Conservation (phyloP, 1,140 invertebrate genomes). For the Hypsibius dujardini region DNA sequence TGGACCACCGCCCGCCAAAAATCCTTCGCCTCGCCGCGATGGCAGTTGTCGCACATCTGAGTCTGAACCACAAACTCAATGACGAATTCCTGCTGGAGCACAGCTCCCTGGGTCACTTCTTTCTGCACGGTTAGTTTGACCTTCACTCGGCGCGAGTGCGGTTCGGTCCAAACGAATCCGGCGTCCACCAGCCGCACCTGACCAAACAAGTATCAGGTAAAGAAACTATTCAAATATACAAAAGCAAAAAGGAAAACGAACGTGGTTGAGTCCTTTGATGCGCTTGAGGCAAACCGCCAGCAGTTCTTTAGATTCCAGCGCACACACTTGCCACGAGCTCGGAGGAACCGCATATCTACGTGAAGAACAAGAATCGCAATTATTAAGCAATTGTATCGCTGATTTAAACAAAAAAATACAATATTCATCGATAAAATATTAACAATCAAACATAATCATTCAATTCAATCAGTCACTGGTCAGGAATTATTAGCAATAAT, state of each 20-base stretch:
- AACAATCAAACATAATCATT: too few relatives aligned
- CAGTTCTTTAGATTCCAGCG: slow-evolving; percentile 78
- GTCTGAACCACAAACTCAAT: slow-evolving; percentile 77
- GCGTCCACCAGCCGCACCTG: slow-evolving; percentile 66
- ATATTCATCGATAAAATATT: too few relatives aligned
- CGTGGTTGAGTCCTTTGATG: slow-evolving; percentile 71
- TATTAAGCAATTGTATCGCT: too few relatives aligned
- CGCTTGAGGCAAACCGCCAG: slow-evolving; percentile 78
- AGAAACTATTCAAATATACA: too few relatives aligned
- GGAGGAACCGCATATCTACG: slow-evolving; percentile 62
- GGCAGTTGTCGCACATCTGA: slow-evolving; percentile 95
- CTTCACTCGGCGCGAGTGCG: slow-evolving; percentile 92
- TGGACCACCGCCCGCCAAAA: slow-evolving; percentile 78
- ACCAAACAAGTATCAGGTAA: too few relatives aligned
- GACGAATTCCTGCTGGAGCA: slow-evolving; percentile 66
- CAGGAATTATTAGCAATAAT: too few relatives aligned
- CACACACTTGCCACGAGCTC: slow-evolving; percentile 65
- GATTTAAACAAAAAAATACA: too few relatives aligned
- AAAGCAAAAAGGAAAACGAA: too few relatives aligned
- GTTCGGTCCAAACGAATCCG: slow-evolving; percentile 94
- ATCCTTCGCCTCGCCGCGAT: slow-evolving; percentile 86
- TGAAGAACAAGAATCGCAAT: too few relatives aligned
- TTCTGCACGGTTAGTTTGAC: slow-evolving; percentile 91
- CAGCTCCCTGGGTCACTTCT: slow-evolving; percentile 47
- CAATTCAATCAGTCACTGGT: too few relatives aligned